phyloP scores from a whole-genome alignment of 1,140 invertebrate genomes.

The Zaprionus africanus region DNA sequence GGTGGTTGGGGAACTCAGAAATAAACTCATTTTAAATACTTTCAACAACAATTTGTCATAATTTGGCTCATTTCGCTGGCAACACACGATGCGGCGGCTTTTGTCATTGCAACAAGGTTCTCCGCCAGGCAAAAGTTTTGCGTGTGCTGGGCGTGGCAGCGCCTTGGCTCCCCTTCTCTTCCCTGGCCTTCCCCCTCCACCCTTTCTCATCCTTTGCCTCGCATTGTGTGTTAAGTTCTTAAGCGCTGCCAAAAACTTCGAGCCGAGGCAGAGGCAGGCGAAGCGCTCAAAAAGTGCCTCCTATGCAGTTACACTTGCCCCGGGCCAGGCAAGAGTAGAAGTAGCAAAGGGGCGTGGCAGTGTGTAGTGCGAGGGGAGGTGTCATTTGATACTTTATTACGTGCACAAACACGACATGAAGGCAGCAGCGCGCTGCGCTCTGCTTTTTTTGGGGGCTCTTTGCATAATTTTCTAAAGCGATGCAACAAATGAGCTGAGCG shows the following conservation, averaged over 20 bases:
- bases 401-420: slow-evolving; percentile 49
- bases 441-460: slow-evolving; percentile 50
- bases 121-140: slow-evolving; percentile 50
- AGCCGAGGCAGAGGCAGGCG: slow-evolving; percentile 41
- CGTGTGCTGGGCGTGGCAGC: neutral
- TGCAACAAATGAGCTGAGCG: slow-evolving; percentile 61
- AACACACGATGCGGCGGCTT: slow-evolving; percentile 68
- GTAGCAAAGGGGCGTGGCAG: neutral
- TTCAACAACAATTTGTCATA: slow-evolving; percentile 81
- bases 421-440: slow-evolving; percentile 19
- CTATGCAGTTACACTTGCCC: slow-evolving; percentile 57
- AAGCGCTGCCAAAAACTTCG: slow-evolving; percentile 78
- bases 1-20: slow-evolving; percentile 17
- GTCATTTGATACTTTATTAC: slow-evolving; percentile 64
- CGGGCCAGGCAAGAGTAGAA: neutral
- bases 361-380: neutral
- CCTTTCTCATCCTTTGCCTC: slow-evolving; percentile 47
- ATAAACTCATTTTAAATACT: slow-evolving; percentile 83
- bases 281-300: slow-evolving; percentile 67
- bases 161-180: neutral
- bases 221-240: slow-evolving; percentile 79
- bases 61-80: slow-evolving; percentile 79
- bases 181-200: neutral
- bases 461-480: slow-evolving; percentile 70
- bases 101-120: slow-evolving; percentile 49